These are phyloP conservation scores for Hoplodrina ambigua DNA, from an alignment of 2,888 invertebrate genomes.

Conservation along the genomic window DNA sequence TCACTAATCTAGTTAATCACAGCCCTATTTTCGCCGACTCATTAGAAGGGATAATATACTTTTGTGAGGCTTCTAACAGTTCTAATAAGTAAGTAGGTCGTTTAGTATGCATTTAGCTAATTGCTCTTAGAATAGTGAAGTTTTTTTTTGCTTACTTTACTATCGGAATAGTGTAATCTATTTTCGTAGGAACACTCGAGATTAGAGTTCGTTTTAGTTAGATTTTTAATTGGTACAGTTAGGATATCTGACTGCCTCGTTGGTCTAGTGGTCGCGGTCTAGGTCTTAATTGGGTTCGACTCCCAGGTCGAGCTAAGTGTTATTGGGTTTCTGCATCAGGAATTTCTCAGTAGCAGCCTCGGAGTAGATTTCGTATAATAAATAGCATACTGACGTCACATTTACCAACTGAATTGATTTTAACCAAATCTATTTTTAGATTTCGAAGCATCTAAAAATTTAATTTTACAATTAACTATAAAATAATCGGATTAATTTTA, in stretches of 20 bases:
- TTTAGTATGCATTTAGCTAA: conserved; percentile 62
- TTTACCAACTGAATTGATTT: no score
- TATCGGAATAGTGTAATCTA: conserved; percentile 23
- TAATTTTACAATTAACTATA: no score
- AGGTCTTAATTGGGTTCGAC: no score
- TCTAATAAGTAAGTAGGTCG: conserved; percentile 38
- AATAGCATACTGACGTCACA: no score
- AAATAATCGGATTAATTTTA: no score
- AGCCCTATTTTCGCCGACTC: conserved; percentile 61
- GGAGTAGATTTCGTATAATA: no score
- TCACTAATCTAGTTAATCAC: conserved; percentile 62
- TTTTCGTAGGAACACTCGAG: conserved; percentile 24
- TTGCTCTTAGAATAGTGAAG: conserved; percentile 49
- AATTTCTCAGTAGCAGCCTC: no score
- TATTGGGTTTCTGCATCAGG: no score
- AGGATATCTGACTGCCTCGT: conserved; percentile 1
- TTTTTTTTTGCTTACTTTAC: conserved; percentile 33
- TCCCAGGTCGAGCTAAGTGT: no score
- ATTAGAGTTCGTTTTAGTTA: conserved; percentile 14
- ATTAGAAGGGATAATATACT: conserved; percentile 58
- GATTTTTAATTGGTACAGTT: conserved; percentile 29
- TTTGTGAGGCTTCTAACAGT: conserved; percentile 49
- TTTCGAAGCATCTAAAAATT: no score
- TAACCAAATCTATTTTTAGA: no score
- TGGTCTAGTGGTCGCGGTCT: no score